Evolutionary conservation across 2,113 vertebrate species (phyloP), one percentile per base, ranked within the genome.

Genomic region (Tympanuchus pallidicinctus): DNA sequence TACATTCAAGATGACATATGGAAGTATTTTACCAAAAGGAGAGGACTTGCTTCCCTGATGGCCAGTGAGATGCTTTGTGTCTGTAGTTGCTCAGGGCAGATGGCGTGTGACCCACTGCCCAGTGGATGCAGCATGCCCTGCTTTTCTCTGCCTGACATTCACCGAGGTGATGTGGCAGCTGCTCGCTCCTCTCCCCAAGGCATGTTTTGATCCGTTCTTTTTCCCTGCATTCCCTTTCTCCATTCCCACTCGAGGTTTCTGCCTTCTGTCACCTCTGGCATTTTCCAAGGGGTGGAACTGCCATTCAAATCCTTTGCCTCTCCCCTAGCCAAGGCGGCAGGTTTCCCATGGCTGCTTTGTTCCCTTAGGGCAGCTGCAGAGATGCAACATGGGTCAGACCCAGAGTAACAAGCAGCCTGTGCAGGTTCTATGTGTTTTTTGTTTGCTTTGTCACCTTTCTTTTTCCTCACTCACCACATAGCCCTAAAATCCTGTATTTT

Each of bases 401-500:
- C 32, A 21, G 21, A 28, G 52, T 34, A 45, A 20, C 0, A 5
- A 69, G 74, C 25, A 40, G 36, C 16, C 36, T 40, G 16, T 12
- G 36, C 36, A 64, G 61, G 16, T 40, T 64, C 38, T 40, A 36
- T 40, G 61, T 17, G 7, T 27, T 18, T 8, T 34, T n/a, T 2
- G 1, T 11, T 63, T 72, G 28, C 13, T 81, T 47, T 86, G 27
- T 16, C 13, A 36, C 27, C 30, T 42, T 8, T 20, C 13, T 84
- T 72, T 11, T 32, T 93, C 73, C 52, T 83, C 72, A 56, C 25
- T 22, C 47, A 61, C 22, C 52, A 22, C 27, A 45, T 59, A 61
- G 27, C 64, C 71, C 56, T 91, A 76, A 94, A 93, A 87, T 50
- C 34, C 47, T 67, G 56, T 36, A 82, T 6, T 91, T 90, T 86